Evolutionary conservation across 2,797 vertebrate species (phyloP), one percentile per base, ranked within the genome.

Genomic region (Triplophysa bombifrons): DNA sequence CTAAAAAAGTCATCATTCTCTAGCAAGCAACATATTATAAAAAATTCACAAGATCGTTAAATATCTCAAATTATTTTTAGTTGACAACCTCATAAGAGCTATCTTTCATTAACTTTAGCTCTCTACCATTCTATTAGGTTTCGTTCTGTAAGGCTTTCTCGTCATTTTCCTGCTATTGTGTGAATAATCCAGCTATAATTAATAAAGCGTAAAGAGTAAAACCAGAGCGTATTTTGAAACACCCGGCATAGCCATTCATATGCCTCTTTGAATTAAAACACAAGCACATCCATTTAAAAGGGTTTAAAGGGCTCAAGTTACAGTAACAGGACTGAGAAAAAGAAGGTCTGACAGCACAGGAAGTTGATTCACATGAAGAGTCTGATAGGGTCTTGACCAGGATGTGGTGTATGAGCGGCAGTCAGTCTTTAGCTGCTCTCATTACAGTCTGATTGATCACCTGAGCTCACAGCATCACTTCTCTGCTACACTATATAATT

Each of bases 391-490:
- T 88, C 81, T 82, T 80, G 88, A 88, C 89, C 84, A 83, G 86
- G 86, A 89, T 58, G 65, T 80, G 82, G 76, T 81, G 80, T 58
- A 48, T 30, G 80, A 86, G 85, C 82, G 83, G 83, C 84, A 89
- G 84, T 88, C 86, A 88, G 85, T 91, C 88, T 90, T 86, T 84
- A 78, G 72, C 76, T 85, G 83, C 83, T 84, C 84, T 89, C 86
- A 91, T 90, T 91, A 87, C 84, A 86, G 81, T 83, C 85, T 91
- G 91, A 90, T 91, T 89, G 90, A 89, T 91, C 84, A 90, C 86
- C 86, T 83, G 85, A 77, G 88, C 87, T 81, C 72, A 64, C 81
- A 84, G 81, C 83, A 80, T 67, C 85, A 84, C 83, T 87, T 83
- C 69, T 80, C 83, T 82, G 83, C 87, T 80, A 80, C 75, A 81